Evolutionary conservation across 2,888 invertebrate species (phyloP), one percentile per base, ranked within the genome.

Genomic region (Drosophila conformis): DNA sequence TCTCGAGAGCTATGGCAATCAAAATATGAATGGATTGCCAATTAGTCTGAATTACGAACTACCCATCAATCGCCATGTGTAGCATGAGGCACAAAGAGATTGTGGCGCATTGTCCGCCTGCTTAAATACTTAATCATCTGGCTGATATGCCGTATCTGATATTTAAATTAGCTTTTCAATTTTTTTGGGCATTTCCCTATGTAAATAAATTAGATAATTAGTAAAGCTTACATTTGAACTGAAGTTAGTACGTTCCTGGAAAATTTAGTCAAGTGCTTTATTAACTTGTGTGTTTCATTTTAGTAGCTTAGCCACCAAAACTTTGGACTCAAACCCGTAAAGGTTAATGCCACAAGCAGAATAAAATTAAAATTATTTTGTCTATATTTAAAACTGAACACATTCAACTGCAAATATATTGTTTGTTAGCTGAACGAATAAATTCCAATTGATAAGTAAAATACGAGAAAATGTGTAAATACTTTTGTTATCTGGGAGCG

Each of bases 11-110:
- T 65, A 76, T 73, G 69, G 73, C 71, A 58, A 54, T 61, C 73
- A 56, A 56, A 73, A 65, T 63, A 58, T 76, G 73, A 82, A 82
- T 70, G 56, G 68, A 73, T 69, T 58, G 59, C 59, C 76, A 77
- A 82, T 82, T 77, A 73, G 56, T 57, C 48, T 61, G 74, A 87
- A 58, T 80, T 76, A 75, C 73, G 38, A 56, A 75, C 71, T 56
- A 61, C 51, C 59, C 54, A 64, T 63, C 65, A 65, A 59, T 69
- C 38, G 48, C 4, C 49, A 25, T 40, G 35, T 56, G 53, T 33
- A 51, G 51, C 33, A 33, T 33, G 15, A 25, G 29, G 36, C 49
- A 15, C 38, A 38, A 27, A 11, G 49, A 59, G 40, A 33, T 21
- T 13, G 10, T 4, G n/a, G 27, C 3, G 18, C 8, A 35, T n/a